These are phyloP conservation scores for Phyllostomus discolor DNA, from an alignment of 2,113 vertebrate genomes.

Conservation along the genomic window DNA sequence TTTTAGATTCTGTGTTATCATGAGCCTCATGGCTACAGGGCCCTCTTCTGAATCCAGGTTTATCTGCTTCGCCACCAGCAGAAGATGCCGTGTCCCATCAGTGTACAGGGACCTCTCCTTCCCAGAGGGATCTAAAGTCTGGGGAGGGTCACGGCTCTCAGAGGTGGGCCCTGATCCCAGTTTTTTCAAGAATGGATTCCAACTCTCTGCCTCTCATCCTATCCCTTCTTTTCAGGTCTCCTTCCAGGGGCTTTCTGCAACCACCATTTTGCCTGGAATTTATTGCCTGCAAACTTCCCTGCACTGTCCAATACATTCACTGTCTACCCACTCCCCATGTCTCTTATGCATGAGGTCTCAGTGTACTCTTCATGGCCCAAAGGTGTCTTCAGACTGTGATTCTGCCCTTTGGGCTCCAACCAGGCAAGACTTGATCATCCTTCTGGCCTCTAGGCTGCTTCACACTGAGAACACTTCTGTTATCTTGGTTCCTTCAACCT, in stretches of 20 bases:
- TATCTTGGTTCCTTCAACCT: neutral
- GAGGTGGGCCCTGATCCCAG: neutral
- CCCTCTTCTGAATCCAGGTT: neutral
- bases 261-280: neutral
- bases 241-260: neutral
- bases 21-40: neutral
- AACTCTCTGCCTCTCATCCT: neutral
- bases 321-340: no score
- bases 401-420: neutral
- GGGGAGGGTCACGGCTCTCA: neutral
- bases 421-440: neutral
- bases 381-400: neutral
- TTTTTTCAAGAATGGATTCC: neutral
- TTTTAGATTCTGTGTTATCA: neutral
- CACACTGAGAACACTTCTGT: neutral
- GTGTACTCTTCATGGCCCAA: no score
- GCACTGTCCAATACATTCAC: neutral
- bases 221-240: neutral
- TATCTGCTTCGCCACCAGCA: neutral
- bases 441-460: neutral
- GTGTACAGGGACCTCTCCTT: neutral
- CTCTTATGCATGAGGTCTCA: neutral
- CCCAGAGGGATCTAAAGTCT: neutral
- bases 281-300: neutral
- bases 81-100: neutral